A percentile compares a stretch with the other conserved stretches of the same genome.
Conservation (phyloP, 2,797 vertebrate genomes). For the Sarcoramphus papa region DNA sequence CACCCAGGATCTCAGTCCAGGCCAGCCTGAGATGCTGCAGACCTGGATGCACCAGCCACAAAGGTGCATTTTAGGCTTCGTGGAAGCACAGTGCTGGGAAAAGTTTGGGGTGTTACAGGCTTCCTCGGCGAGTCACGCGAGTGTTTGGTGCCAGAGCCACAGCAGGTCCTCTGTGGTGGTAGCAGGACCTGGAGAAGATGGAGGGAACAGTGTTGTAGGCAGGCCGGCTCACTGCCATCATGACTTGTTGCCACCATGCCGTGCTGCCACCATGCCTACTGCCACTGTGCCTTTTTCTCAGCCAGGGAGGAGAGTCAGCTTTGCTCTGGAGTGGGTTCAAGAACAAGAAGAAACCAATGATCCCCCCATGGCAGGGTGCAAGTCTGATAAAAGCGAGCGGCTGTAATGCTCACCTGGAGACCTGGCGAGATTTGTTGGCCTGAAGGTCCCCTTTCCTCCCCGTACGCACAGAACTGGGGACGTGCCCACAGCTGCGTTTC, state of each 20-base stretch:
- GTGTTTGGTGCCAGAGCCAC: background rate
- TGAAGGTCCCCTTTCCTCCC: background rate
- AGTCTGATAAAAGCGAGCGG: background rate
- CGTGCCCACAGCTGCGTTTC: background rate
- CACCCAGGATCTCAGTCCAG: background rate
- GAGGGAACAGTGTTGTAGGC: background rate
- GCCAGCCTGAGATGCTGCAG: background rate
- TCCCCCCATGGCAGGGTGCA: background rate
- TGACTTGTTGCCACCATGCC: background rate
- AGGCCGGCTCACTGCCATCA: background rate
- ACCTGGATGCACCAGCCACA: background rate
- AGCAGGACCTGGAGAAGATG: background rate
- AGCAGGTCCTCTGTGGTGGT: background rate
- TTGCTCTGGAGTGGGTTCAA: background rate
- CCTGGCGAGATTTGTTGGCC: background rate
- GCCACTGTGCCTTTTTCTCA: background rate
- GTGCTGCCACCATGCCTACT: background rate
- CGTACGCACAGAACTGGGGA: background rate
- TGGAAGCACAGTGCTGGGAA: rapidly evolving
- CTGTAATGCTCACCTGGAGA: background rate
- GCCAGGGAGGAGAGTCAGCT: background rate
- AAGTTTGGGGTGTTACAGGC: rapidly evolving
- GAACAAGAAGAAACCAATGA: background rate
- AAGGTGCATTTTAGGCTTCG: background rate
- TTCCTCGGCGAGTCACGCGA: rapidly evolving